Conservation (phyloP, 2,113 vertebrate genomes). For the Mesitornis unicolor region DNA sequence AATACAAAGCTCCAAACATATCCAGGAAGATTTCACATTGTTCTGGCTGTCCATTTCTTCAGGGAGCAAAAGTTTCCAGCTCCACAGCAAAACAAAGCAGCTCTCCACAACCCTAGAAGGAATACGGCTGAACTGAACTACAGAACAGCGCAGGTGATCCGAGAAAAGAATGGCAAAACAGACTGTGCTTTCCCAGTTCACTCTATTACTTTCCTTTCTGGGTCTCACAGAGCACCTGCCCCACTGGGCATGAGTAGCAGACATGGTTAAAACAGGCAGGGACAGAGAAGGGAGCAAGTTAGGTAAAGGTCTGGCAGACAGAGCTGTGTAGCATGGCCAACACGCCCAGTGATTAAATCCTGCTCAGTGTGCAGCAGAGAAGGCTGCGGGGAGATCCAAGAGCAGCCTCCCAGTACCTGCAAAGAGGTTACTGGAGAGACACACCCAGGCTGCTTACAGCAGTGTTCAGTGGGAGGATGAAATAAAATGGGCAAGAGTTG, state of each 20-base stretch:
- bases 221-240: not conserved
- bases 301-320: not conserved
- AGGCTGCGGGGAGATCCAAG: not conserved
- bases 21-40: not conserved
- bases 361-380: not conserved
- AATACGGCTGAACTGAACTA: not conserved
- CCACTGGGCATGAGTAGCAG: not conserved
- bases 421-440: too few species aligned
- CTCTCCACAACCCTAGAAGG: not conserved
- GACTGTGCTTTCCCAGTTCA: not conserved
- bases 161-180: not conserved
- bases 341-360: fast-evolving
- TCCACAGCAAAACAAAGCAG: not conserved
- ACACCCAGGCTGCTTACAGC: not conserved
- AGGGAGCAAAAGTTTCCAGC: not conserved
- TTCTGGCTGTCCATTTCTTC: not conserved
- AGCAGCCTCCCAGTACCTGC: too few species aligned
- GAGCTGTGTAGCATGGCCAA: not conserved
- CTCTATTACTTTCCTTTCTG: not conserved
- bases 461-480: not conserved
- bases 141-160: not conserved
- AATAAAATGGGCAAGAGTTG: not conserved
- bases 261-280: not conserved
- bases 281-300: fast-evolving
- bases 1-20: conserved; percentile 11